Evolutionary conservation across 1,140 invertebrate species (phyloP), one percentile per base, ranked within the genome.

Genomic region (Trissolcus basalis): DNA sequence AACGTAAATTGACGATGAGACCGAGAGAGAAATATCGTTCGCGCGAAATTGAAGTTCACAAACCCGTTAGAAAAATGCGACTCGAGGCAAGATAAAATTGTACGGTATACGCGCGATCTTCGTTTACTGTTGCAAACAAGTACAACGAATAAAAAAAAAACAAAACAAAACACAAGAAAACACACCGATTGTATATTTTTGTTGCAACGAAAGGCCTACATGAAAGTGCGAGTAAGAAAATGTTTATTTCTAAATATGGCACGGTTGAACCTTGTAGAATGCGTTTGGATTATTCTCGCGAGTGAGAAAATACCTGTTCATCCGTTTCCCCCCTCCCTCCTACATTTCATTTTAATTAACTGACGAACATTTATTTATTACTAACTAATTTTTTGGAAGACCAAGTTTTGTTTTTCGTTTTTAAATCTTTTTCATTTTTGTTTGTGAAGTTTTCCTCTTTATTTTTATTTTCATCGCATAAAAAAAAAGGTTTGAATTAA

Each of bases 161-260:
- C n/a, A n/a, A n/a, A n/a, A n/a, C n/a, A n/a, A n/a, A n/a, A n/a
- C n/a, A n/a, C n/a, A n/a, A n/a, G n/a, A n/a, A n/a, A n/a, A n/a
- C n/a, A n/a, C 58, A 51, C 55, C 59, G 33, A 44, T 15, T 55
- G 13, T 60, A n/a, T n/a, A 74, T 76, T 76, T 75, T 70, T 63
- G 60, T 69, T 61, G 48, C 54, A 68, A 65, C 54, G 77, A 78
- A 78, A 81, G 43, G 78, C 71, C 59, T 44, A 54, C 68, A 71
- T 77, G 83, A 85, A 85, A 85, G 82, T 83, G 82, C 83, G 80
- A 85, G 83, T 85, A 83, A 80, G 76, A 75, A 81, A 81, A 80
- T 80, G 76, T 73, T 27, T 81, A 83, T 60, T 69, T 68, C 77
- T 81, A 77, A 82, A 83, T 81, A 81, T 27, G 80, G 76, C 35